Percentiles rank a stretch among this genome's conserved stretches.
Conservation (phyloP, 2,113 vertebrate species). For the Prunella fulvescens region DNA sequence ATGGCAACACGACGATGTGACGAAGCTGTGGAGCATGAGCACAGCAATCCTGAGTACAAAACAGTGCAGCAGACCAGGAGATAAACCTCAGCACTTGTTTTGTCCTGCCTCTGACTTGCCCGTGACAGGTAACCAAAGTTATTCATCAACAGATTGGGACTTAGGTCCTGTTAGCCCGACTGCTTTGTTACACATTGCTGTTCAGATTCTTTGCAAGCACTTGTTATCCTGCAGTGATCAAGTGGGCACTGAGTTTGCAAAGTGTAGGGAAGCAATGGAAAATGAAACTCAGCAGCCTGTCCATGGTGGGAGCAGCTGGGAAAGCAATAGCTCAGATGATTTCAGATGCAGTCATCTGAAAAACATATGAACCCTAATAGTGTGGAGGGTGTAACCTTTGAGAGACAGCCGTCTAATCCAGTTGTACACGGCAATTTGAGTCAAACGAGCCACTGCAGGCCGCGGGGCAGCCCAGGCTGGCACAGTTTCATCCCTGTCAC, state of each 20-base stretch:
- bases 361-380: neutral
- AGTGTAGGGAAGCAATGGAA: neutral
- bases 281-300: neutral
- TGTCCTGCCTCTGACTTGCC: neutral
- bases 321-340: neutral
- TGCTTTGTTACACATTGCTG: neutral
- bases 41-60: neutral
- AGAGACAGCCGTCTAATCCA: neutral
- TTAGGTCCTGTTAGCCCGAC: neutral
- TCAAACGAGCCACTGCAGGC: neutral
- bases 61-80: neutral
- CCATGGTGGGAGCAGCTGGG: neutral
- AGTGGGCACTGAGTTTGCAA: neutral
- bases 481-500: neutral
- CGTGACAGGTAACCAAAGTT: neutral
- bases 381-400: neutral
- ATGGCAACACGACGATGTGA: neutral
- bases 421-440: neutral
- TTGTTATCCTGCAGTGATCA: neutral
- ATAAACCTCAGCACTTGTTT: neutral
- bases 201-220: neutral
- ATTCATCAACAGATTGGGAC: fast-evolving
- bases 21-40: neutral
- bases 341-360: neutral
- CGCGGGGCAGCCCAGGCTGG: neutral